Base-by-base conservation (phyloP, 2,888 invertebrate genomes). In the Drosophila formosana region DNA sequence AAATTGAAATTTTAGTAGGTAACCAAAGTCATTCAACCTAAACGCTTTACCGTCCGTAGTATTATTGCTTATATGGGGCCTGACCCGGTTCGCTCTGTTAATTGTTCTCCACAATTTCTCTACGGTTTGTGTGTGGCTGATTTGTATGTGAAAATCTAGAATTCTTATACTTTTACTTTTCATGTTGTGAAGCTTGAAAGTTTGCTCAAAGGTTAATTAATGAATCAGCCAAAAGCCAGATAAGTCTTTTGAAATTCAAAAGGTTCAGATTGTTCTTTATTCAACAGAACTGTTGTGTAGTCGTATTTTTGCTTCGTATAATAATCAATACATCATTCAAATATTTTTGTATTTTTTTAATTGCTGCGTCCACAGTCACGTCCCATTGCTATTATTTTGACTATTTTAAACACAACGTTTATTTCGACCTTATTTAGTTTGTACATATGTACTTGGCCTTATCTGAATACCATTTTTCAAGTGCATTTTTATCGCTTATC, bases 21-120 rank as follows among this genome's bases (percentile, higher is more conserved):
- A 63, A 56, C 26, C 65, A 66, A 66, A 83, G 86, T 82, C 78
- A 83, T 88, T 83, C 86, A 88, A 82, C 86, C 82, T 66, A 51
- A 83, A 82, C 86, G 70, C 32, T 69, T 63, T 63, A 37, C 43
- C 45, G 55, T 32, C 8, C 8, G 13, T 51, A n/a, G 23, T 51
- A 45, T 45, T 55, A 45, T n/a, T 30, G 45, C 9, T 55, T 53
- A 60, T 32, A 58, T 58, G 55, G 67, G 64, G 68, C 26, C 28
- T 55, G 85, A 66, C 85, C 88, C 28, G 66, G 28, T 76, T 81
- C 50, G 57, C 41, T 46, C 26, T 64, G 26, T 61, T 71, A 53
- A 78, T 64, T 58, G 66, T 75, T 72, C 63, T 51, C 26, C 32
- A 13, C 51, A 39, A 65, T 55, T 66, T 72, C 50, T 61, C 23